phyloP scores from a whole-genome alignment of 2,113 vertebrate genomes.

The Malurus alboscapulatus region DNA sequence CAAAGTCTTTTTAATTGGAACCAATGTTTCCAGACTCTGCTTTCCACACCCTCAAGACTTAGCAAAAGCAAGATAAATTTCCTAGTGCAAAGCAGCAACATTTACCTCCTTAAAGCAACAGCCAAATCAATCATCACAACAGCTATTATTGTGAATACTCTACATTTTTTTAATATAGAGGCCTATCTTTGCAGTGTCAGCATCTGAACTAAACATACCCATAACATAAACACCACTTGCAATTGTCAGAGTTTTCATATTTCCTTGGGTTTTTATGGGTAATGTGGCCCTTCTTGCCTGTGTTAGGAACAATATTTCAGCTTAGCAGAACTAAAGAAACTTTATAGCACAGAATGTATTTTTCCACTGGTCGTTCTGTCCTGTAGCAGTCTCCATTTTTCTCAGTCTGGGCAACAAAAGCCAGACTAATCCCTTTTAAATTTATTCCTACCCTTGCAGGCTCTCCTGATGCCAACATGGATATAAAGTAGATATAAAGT shows the following conservation, averaged over 20 bases:
- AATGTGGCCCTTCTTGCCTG: background rate
- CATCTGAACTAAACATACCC: background rate
- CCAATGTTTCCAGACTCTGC: background rate
- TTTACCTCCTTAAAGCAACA: background rate
- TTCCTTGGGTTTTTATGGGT: background rate
- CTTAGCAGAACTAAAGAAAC: background rate
- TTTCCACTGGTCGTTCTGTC: background rate
- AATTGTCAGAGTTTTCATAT: background rate
- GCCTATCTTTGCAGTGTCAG: background rate
- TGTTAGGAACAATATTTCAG: background rate
- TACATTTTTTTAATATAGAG: background rate
- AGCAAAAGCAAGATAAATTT: background rate
- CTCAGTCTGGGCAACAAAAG: background rate
- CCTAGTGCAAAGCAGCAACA: background rate
- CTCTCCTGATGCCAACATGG: fast-evolving
- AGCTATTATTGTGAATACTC: background rate
- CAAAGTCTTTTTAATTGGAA: background rate
- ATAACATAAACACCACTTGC: background rate
- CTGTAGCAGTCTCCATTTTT: background rate
- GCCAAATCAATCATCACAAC: background rate
- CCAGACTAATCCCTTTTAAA: background rate
- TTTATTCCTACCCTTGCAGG: background rate
- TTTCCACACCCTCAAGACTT: background rate
- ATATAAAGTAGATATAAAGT: background rate
- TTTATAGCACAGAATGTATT: background rate